phyloP scores from a whole-genome alignment of 2,113 vertebrate species.

The Euleptes europaea region DNA sequence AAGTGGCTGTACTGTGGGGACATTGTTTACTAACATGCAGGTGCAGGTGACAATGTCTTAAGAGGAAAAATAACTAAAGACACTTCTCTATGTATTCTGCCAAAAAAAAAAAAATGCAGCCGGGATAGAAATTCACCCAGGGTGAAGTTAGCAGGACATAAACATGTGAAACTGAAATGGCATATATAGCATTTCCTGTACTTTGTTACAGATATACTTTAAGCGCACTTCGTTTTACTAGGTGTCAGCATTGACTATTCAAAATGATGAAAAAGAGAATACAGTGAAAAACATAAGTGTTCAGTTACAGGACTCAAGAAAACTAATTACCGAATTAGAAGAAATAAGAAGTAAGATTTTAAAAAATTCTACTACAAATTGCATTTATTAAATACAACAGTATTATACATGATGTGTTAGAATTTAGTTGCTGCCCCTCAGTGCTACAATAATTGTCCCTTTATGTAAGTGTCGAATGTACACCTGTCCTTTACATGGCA shows the following conservation, averaged over 20 bases:
- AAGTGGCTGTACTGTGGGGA: too few species aligned
- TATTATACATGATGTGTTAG: not conserved
- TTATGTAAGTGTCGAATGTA: not conserved
- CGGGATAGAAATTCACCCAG: too few species aligned
- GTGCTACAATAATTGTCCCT: not conserved
- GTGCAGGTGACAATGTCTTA: too few species aligned
- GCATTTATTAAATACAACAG: not conserved
- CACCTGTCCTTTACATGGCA: not conserved
- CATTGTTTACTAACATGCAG: too few species aligned
- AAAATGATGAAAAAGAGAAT: slow-evolving; percentile 77
- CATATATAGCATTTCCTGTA: slow-evolving; percentile 2
- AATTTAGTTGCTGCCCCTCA: not conserved
- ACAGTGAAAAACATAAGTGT: slow-evolving; percentile 73
- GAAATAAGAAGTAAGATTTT: slow-evolving; percentile 82
- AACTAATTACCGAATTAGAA: slow-evolving; percentile 74
- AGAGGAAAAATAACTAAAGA: too few species aligned
- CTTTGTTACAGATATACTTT: not conserved
- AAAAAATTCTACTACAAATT: slow-evolving; percentile 29
- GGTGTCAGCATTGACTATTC: slow-evolving; percentile 76
- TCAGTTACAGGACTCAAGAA: slow-evolving; percentile 77
- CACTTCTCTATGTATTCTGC: too few species aligned
- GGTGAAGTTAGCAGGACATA: not conserved
- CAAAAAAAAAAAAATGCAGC: too few species aligned
- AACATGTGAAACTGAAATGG: not conserved
- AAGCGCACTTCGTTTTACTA: slow-evolving; percentile 63